Percentiles rank a stretch among this genome's conserved stretches.
Evolutionary conservation across 2,113 vertebrate species (phyloP).

Genomic region (Pardalotus punctatus): DNA sequence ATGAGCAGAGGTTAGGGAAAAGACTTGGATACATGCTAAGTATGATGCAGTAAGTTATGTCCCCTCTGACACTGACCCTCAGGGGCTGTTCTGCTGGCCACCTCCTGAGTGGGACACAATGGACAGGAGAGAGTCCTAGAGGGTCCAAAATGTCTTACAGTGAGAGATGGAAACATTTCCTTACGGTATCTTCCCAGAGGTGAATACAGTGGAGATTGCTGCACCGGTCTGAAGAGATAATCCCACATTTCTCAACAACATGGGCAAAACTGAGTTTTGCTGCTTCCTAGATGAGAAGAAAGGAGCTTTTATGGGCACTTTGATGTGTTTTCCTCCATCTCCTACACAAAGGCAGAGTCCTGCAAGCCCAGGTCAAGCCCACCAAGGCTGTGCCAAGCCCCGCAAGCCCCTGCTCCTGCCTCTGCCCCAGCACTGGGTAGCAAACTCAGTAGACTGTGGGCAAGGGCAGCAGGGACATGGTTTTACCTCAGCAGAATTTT

Average conservation of each 20-base stretch:
- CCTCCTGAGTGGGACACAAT: background rate
- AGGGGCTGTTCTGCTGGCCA: background rate
- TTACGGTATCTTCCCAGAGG: background rate
- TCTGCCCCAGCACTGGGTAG: background rate
- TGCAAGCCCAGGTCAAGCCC: background rate
- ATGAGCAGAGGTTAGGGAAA: background rate
- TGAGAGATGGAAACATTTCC: background rate
- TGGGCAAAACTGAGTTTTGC: background rate
- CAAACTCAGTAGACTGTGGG: background rate
- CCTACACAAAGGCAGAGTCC: background rate
- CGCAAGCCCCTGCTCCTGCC: background rate
- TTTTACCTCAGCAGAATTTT: background rate
- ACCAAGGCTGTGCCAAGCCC: background rate
- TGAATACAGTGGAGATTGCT: background rate
- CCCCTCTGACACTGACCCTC: background rate
- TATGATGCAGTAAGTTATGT: background rate
- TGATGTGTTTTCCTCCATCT: background rate
- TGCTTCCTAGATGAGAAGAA: background rate
- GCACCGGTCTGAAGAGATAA: background rate
- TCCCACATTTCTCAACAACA: background rate
- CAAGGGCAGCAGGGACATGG: fast-evolving
- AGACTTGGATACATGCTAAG: background rate
- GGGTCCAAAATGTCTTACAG: fast-evolving
- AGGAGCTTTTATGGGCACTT: background rate
- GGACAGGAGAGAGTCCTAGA: background rate